Conservation (phyloP, 2,113 vertebrate species). For the Sula dactylatra region DNA sequence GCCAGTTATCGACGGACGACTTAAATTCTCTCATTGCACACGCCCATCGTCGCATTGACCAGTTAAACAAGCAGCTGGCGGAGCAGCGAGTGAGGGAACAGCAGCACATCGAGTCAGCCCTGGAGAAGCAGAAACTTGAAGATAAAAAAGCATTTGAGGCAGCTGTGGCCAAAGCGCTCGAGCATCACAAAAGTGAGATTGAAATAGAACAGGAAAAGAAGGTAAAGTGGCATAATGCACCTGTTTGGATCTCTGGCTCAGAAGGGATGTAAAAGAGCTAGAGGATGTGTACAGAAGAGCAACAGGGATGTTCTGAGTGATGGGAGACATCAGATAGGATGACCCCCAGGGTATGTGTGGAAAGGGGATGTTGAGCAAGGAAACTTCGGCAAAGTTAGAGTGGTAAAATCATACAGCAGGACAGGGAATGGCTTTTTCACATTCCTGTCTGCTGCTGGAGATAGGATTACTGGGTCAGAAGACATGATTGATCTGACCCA, state of each 20-base stretch:
- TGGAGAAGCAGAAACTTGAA: constrained; percentile 89
- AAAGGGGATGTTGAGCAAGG: not conserved
- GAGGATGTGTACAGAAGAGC: not conserved
- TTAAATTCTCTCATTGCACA: constrained; percentile 93
- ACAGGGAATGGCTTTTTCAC: fast-evolving
- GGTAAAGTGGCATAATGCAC: constrained; percentile 54
- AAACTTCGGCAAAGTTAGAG: not conserved
- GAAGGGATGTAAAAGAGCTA: not conserved
- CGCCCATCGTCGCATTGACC: constrained; percentile 93
- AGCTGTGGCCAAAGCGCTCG: constrained; percentile 80
- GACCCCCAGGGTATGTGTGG: not conserved
- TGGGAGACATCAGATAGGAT: not conserved
- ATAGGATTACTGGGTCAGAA: not conserved
- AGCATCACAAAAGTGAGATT: constrained; percentile 81
- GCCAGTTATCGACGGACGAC: constrained; percentile 85
- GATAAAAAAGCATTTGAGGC: constrained; percentile 81
- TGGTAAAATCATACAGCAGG: not conserved
- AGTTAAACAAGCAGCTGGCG: constrained; percentile 87
- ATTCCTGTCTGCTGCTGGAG: not conserved
- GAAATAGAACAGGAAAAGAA: constrained; percentile 87
- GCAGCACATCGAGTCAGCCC: constrained; percentile 84
- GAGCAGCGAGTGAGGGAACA: constrained; percentile 89
- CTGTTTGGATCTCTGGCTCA: not conserved
- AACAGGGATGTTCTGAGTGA: not conserved
- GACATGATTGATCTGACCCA: not conserved